Conservation (phyloP, 2,888 invertebrate species). For the Tuta absoluta region DNA sequence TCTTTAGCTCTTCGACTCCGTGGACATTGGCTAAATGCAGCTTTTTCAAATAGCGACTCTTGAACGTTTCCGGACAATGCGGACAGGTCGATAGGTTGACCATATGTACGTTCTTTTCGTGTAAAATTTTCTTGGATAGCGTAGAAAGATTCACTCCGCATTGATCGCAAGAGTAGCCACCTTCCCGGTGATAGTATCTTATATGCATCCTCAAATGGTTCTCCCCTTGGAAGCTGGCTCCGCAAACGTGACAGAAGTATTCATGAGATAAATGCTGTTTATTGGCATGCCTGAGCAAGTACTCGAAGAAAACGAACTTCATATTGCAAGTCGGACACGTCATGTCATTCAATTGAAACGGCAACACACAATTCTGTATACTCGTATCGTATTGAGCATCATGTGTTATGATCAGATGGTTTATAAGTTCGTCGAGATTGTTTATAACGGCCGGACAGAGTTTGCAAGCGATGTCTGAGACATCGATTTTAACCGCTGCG, state of each 20-base stretch:
- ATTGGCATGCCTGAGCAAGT: constrained; percentile 68
- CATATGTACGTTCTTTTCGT: constrained; percentile 71
- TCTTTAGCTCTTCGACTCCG: constrained; percentile 69
- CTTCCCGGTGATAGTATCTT: constrained; percentile 71
- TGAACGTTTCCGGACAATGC: constrained; percentile 70
- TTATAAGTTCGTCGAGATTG: constrained; percentile 66
- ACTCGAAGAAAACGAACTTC: constrained; percentile 73
- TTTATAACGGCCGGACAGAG: constrained; percentile 56
- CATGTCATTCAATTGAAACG: constrained; percentile 67
- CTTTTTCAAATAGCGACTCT: constrained; percentile 71
- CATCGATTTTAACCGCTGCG: constrained; percentile 73
- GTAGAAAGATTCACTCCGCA: constrained; percentile 76
- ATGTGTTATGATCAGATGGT: constrained; percentile 72
- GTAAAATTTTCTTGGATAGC: constrained; percentile 68
- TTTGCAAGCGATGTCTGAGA: constrained; percentile 63
- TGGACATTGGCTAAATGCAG: constrained; percentile 70
- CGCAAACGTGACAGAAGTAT: constrained; percentile 74
- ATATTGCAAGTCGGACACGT: constrained; percentile 69
- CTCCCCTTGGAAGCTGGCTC: constrained; percentile 74
- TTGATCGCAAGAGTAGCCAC: constrained; percentile 67
- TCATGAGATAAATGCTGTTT: constrained; percentile 72
- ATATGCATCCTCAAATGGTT: constrained; percentile 75
- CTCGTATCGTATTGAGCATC: constrained; percentile 72
- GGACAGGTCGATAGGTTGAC: constrained; percentile 66
- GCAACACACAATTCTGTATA: constrained; percentile 69